Conservation (phyloP, 2,888 invertebrate genomes). For the Phalangium opilio region DNA sequence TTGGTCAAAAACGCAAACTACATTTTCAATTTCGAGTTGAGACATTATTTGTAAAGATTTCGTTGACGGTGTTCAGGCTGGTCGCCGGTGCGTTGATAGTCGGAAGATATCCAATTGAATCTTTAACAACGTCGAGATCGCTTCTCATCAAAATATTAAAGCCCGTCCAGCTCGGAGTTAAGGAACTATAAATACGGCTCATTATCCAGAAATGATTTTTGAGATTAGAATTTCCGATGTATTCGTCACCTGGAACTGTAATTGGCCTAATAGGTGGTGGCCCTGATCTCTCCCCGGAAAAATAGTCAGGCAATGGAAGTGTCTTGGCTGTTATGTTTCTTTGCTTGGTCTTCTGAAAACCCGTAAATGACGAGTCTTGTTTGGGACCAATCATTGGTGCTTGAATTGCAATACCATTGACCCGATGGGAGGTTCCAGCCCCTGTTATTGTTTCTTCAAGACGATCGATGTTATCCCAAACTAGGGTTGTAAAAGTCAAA, state of each 20-base stretch:
- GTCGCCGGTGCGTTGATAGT: constrained; percentile 10
- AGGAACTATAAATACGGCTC: too few species aligned
- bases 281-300: too few species aligned
- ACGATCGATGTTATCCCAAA: constrained; percentile 1
- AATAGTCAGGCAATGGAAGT: too few species aligned
- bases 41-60: neutral
- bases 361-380: too few species aligned
- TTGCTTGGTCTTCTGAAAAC: too few species aligned
- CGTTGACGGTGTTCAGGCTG: neutral
- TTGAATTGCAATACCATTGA: constrained; percentile 1
- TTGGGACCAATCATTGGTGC: neutral
- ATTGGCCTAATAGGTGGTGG: too few species aligned
- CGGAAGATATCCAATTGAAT: constrained; percentile 10
- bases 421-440: neutral
- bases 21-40: neutral
- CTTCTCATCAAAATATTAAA: neutral
- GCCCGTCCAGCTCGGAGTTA: neutral
- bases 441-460: constrained; percentile 1
- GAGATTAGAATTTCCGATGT: too few species aligned
- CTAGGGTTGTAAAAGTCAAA: neutral
- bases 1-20: constrained; percentile 9
- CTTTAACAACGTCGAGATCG: neutral
- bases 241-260: too few species aligned
- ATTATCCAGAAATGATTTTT: too few species aligned
- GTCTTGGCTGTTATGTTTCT: too few species aligned